Evolutionary conservation across 2,888 invertebrate species (phyloP).

Genomic region (Habrosyne pyritoides): DNA sequence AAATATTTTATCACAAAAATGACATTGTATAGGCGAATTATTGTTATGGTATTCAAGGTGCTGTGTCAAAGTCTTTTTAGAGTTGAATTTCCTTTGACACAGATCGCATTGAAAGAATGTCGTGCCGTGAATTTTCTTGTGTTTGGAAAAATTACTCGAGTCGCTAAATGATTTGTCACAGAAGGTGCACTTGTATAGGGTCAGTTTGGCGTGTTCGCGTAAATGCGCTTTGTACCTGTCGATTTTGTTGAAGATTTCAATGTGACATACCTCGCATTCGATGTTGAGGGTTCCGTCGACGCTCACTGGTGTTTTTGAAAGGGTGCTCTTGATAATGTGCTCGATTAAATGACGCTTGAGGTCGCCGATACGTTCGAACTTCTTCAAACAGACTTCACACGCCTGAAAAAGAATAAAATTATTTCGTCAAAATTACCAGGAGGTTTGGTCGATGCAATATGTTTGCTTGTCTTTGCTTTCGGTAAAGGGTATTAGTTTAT

Average conservation of each 20-base stretch:
- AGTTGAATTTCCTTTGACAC: conserved; percentile 75
- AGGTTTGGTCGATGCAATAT: too few species aligned
- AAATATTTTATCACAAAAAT: conserved; percentile 60
- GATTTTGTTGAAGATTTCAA: conserved; percentile 59
- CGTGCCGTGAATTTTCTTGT: conserved; percentile 75
- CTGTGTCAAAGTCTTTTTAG: conserved; percentile 71
- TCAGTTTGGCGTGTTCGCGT: conserved; percentile 75
- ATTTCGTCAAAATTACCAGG: conserved; percentile 7
- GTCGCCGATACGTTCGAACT: conserved; percentile 72
- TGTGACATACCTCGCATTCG: conserved; percentile 66
- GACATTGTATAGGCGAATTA: conserved; percentile 59
- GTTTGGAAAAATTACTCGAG: conserved; percentile 79
- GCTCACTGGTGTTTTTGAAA: conserved; percentile 64
- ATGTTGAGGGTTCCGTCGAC: conserved; percentile 61
- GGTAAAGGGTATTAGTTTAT: too few species aligned
- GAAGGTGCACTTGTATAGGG: conserved; percentile 73
- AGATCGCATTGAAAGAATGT: conserved; percentile 71
- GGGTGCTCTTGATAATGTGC: conserved; percentile 69
- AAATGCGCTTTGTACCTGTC: conserved; percentile 77
- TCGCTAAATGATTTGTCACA: conserved; percentile 79
- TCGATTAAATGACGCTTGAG: conserved; percentile 78
- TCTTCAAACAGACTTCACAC: conserved; percentile 69
- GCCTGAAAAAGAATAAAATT: conserved; percentile 45
- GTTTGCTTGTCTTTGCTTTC: too few species aligned
- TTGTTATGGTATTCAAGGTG: conserved; percentile 76